Conservation (phyloP, 2,113 vertebrate genomes). For the Daboia siamensis region DNA sequence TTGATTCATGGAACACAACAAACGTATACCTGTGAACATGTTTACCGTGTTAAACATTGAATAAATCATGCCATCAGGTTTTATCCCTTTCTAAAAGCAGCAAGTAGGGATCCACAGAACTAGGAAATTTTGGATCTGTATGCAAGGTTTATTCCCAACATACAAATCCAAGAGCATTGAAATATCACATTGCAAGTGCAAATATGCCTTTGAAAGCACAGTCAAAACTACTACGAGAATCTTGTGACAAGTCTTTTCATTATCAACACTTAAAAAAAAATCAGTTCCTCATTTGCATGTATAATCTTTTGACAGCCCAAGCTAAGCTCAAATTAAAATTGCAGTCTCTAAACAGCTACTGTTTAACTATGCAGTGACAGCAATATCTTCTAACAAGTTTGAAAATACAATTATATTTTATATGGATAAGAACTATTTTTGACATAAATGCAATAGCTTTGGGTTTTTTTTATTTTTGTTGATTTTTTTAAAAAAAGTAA, state of each 20-base stretch:
- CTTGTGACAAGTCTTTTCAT: not conserved
- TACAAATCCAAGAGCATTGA: not conserved
- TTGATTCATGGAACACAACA: not conserved
- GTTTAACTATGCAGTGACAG: slow-evolving; percentile 22
- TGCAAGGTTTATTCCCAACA: not conserved
- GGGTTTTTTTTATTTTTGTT: not conserved
- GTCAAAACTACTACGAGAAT: slow-evolving; percentile 2
- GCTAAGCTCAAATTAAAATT: slow-evolving; percentile 29
- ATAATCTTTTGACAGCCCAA: slow-evolving; percentile 19
- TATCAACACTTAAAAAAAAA: slow-evolving; percentile 26
- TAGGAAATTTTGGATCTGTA: not conserved
- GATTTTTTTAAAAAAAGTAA: not conserved
- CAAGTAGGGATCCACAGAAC: not conserved
- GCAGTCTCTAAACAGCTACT: not conserved
- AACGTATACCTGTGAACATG: not conserved
- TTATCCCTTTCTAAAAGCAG: not conserved
- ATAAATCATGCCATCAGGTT: not conserved
- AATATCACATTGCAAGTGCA: not conserved
- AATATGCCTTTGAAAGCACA: not conserved
- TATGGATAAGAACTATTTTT: slow-evolving; percentile 17
- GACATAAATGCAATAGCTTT: not conserved
- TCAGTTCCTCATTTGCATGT: slow-evolving; percentile 9
- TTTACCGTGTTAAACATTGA: not conserved
- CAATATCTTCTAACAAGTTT: slow-evolving; percentile 23
- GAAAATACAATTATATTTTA: slow-evolving; percentile 27